Base-by-base conservation (phyloP, 2,797 vertebrate genomes). In the Tarsius wallacei region DNA sequence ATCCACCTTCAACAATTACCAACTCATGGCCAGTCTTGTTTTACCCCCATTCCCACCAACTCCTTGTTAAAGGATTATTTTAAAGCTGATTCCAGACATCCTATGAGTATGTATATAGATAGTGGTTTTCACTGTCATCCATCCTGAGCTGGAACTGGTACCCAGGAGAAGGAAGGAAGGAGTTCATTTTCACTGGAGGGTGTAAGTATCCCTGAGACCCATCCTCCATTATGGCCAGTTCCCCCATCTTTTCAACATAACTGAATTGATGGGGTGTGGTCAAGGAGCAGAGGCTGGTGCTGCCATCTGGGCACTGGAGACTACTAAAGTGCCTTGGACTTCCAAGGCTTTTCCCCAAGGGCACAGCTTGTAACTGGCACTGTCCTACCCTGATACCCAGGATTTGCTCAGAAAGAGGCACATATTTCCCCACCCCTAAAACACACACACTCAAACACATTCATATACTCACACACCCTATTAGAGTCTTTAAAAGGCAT, bases 401-500 rank as follows among this genome's bases (percentile, higher is more conserved):
- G 14, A 1, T 96, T 74, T 93, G 7, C 89, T 94, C 77, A 89
- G 55, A 87, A 78, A 64, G 42, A 49, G 47, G 36, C 31, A 87
- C 16, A 0, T 78, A 86, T 91, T 83, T 77, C 26, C 21, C 33
- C n/a, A 53, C 21, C 15, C 7, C 28, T 4, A 73, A 81, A n/a
- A 36, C 33, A 33, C 71, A 16, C 91, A 88, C 59, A 80, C 51
- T 53, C 33, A 80, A 47, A 73, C 73, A 86, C 33, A 68, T 80
- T 91, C 84, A 93, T 74, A 81, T 77, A 73, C 76, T 94, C 80
- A 92, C 95, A 91, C 68, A 95, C 88, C n/a, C 87, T 94, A 94
- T 88, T 95, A 96, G 78, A 94, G 87, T 88, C 85, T 98, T 95
- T 91, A 57, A 47, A 94, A 98, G 90, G 59, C 96, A 98, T 94